Evolutionary conservation across 2,888 invertebrate genomes (phyloP), one percentile per base, ranked within the genome.

Genomic region (Petrophora chlorosata): DNA sequence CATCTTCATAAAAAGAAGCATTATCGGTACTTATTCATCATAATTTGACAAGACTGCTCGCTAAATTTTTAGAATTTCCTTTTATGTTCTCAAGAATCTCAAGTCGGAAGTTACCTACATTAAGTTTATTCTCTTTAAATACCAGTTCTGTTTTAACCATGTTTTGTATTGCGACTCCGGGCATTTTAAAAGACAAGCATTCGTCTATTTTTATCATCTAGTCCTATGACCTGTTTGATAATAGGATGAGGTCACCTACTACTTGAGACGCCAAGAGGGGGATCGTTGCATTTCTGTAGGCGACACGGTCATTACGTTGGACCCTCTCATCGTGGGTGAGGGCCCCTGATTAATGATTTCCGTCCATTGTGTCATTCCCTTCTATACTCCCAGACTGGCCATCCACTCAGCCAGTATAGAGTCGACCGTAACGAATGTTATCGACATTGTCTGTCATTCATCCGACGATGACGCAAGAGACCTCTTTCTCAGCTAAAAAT

Each of bases 331-430:
- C 65, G 76, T 76, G 76, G 78, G 73, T 73, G 79, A 78, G 71
- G 78, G 73, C 70, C 71, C 59, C 79, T 81, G 83, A 85, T 85
- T 82, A 82, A 78, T 75, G 68, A 74, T 74, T 81, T 85, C 85
- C 85, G 84, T 72, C 79, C 76, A 85, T 84, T 85, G 85, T 85
- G 73, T 78, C 74, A 76, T 71, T 75, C 78, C 78, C 78, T 75
- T 73, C 67, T 70, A 69, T 73, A 70, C 63, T 67, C 69, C 70
- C 67, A 68, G 69, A 67, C 65, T 57, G 60, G 68, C 61, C 65
- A 39, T 56, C 57, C 58, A 69, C 66, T 64, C 57, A 41, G 61
- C 59, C 59, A 58, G 65, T 68, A 68, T 68, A 63, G 61, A 59
- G 63, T 59, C 61, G 61, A 65, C 65, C 67, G 66, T 63, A 69